These are phyloP conservation scores for Galago senegalensis DNA, from an alignment of 2,797 vertebrate species.

Conservation along the genomic window DNA sequence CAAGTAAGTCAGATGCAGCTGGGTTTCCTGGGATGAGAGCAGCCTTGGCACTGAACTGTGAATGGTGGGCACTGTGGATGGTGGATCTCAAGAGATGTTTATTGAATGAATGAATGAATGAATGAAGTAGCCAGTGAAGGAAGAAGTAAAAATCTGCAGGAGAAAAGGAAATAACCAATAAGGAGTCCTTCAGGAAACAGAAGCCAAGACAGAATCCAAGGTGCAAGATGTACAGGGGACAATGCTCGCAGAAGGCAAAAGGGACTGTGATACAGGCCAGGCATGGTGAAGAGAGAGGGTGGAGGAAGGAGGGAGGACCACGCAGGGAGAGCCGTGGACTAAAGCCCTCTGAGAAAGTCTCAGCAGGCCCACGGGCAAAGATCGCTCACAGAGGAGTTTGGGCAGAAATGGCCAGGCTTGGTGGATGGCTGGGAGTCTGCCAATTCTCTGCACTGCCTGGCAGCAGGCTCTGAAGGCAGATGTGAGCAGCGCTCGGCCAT, in stretches of 20 bases:
- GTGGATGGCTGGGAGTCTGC: not conserved
- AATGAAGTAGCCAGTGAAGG: not conserved
- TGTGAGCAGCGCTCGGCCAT: fast-evolving
- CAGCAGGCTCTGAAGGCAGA: not conserved
- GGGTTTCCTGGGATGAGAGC: not conserved
- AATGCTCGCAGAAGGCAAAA: not conserved
- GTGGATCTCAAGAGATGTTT: not conserved
- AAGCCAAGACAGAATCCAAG: not conserved
- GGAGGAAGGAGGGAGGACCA: not conserved
- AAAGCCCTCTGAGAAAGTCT: not conserved
- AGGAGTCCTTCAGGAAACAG: not conserved
- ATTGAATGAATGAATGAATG: constrained; percentile 12
- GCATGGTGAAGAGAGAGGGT: not conserved
- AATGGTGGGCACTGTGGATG: not conserved
- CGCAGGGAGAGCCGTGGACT: not conserved
- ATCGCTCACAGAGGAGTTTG: not conserved
- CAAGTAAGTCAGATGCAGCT: not conserved
- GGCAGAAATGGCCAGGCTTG: not conserved
- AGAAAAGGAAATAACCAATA: not conserved
- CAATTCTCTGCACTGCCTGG: not conserved
- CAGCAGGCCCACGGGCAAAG: not conserved
- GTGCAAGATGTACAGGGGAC: not conserved
- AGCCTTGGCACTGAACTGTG: not conserved
- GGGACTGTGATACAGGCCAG: not conserved
- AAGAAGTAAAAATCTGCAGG: not conserved